Base-by-base conservation (phyloP, 2,797 vertebrate genomes). In the Sternotherus odoratus region DNA sequence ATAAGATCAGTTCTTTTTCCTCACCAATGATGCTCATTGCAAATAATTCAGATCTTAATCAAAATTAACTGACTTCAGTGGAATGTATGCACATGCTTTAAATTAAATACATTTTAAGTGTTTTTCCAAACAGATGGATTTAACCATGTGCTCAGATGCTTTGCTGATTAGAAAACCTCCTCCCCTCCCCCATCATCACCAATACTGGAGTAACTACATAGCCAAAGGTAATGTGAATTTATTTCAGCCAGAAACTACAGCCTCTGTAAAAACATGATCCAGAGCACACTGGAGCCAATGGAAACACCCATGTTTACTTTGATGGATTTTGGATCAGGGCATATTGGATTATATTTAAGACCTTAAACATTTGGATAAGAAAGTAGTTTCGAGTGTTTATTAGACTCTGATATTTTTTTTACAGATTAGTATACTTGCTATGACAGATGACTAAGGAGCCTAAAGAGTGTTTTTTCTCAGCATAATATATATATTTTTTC, bases 81-180 rank as follows among this genome's bases (percentile, higher is more conserved):
- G 56, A 57, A 57, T 30, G 28, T 57, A 30, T 57, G 56, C 12
- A 57, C 13, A 17, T 63, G 16, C 15, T 63, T 63, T 63, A 63
- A 19, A n/a, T n/a, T 63, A 63, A n/a, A 33, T 63, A 63, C 8
- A 63, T n/a, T n/a, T 63, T 63, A 63, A 63, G 60, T 63, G 16
- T 16, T 63, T 63, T n/a, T 3, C 60, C 33, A n/a, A 9, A n/a
- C 16, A 63, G 33, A n/a, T n/a, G 16, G 60, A 63, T 33, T 63
- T 63, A 63, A n/a, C 8, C 30, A 60, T 60, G 57, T 56, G 3
- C 1, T 56, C 80, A 48, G 21, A 1, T 60, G 43, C 0, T 1
- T 90, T 89, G 69, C 69, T 26, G 23, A 43, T 24, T 15, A 19
- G 39, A 63, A 43, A 39, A 4, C 36, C 21, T 6, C 30, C 21